Conservation (phyloP, 2,888 invertebrate species). For the Nomada ferruginata region DNA sequence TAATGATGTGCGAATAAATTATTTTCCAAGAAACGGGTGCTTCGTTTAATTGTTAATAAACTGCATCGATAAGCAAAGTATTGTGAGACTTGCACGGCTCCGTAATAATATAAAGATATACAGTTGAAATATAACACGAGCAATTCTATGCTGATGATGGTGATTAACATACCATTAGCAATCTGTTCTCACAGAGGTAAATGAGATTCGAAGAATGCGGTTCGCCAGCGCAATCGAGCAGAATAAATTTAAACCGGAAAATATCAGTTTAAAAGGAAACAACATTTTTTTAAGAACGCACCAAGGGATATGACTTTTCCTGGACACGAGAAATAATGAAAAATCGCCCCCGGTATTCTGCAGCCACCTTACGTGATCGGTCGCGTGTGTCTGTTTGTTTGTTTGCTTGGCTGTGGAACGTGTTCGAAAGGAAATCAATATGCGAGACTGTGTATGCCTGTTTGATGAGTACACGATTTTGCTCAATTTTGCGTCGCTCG, state of each 20-base stretch:
- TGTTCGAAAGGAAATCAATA: slow-evolving; percentile 19
- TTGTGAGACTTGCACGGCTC: background rate
- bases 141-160: background rate
- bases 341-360: slow-evolving; percentile 15
- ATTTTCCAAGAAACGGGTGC: background rate
- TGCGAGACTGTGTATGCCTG: background rate
- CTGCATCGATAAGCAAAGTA: background rate
- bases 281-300: background rate
- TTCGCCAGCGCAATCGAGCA: background rate
- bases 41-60: background rate
- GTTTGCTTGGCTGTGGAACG: slow-evolving; percentile 5
- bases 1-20: too few relatives aligned
- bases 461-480: slow-evolving; percentile 4
- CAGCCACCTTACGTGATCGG: slow-evolving; percentile 2
- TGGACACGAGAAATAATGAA: slow-evolving; percentile 16
- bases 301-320: slow-evolving; percentile 16
- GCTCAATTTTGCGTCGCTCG: background rate
- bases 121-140: background rate
- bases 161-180: background rate
- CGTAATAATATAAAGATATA: background rate
- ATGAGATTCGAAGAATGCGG: background rate
- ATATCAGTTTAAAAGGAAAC: too few relatives aligned
- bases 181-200: background rate
- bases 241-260: too few relatives aligned
- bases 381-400: background rate